Conservation (phyloP, 2,797 vertebrate genomes). For the Myotis myotis region DNA sequence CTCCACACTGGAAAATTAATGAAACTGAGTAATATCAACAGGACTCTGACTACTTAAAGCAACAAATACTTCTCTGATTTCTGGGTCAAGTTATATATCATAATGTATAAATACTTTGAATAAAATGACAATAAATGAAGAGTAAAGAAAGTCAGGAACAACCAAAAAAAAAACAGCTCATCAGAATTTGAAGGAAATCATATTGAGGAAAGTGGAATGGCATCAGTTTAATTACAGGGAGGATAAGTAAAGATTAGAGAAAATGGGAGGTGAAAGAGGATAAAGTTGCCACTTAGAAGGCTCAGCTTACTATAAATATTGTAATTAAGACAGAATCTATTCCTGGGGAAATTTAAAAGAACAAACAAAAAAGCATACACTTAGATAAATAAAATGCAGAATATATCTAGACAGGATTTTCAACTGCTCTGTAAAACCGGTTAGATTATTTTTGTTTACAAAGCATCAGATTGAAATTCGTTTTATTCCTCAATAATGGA, state of each 20-base stretch:
- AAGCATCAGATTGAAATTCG: constrained; percentile 11
- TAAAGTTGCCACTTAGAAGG: constrained; percentile 41
- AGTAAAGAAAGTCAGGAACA: constrained; percentile 13
- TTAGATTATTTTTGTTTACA: constrained; percentile 40
- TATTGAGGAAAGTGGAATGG: neutral
- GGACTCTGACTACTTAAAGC: neutral
- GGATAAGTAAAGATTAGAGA: constrained; percentile 51
- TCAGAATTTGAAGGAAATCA: constrained; percentile 40
- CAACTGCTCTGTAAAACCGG: constrained; percentile 39
- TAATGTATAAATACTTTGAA: neutral
- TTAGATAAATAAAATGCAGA: constrained; percentile 28
- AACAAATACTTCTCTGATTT: constrained; percentile 27
- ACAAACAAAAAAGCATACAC: neutral
- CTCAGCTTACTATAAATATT: constrained; percentile 53
- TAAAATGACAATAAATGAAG: constrained; percentile 29
- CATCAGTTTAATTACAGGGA: constrained; percentile 54
- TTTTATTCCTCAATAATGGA: constrained; percentile 13
- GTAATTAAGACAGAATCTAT: constrained; percentile 56
- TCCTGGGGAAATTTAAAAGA: constrained; percentile 16
- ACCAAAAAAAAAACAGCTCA: constrained; percentile 11
- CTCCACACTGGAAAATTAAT: constrained; percentile 10
- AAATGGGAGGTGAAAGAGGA: constrained; percentile 17
- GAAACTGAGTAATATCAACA: constrained; percentile 35
- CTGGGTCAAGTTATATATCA: neutral
- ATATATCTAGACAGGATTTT: neutral